Evolutionary conservation across 2,113 vertebrate species (phyloP).

Genomic region (Corynorhinus townsendii): DNA sequence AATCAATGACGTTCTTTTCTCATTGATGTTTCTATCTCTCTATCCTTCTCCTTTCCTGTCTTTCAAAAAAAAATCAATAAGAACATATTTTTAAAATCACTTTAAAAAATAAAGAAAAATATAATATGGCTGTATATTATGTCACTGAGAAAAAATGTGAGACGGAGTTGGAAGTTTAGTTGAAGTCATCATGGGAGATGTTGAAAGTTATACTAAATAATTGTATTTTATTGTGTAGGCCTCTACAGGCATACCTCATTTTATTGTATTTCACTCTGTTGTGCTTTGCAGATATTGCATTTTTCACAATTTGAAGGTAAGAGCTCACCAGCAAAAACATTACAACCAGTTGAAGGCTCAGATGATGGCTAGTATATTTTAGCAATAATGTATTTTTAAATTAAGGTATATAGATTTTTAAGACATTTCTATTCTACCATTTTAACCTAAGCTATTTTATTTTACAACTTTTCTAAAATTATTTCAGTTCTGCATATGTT

Average conservation of each 20-base stretch:
- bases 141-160: not conserved
- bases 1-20: no score
- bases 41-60: no score
- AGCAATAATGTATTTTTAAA: not conserved
- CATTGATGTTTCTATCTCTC: no score
- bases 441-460: not conserved
- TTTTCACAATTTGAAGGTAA: not conserved
- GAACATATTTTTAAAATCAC: no score
- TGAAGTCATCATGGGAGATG: not conserved
- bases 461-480: constrained; percentile 21
- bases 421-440: not conserved
- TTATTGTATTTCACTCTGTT: not conserved
- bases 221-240: not conserved
- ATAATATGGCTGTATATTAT: not conserved
- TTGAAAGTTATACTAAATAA: not conserved
- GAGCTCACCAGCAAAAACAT: no score
- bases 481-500: not conserved
- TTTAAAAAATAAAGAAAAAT: not conserved
- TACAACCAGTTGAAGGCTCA: not conserved
- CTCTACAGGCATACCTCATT: not conserved
- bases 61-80: no score
- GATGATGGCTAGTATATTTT: not conserved
- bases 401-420: not conserved
- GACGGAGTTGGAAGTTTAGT: not conserved
- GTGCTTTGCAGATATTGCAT: not conserved